These are phyloP conservation scores for Andrena minutula DNA, from an alignment of 2,888 invertebrate genomes.

Conservation along the genomic window DNA sequence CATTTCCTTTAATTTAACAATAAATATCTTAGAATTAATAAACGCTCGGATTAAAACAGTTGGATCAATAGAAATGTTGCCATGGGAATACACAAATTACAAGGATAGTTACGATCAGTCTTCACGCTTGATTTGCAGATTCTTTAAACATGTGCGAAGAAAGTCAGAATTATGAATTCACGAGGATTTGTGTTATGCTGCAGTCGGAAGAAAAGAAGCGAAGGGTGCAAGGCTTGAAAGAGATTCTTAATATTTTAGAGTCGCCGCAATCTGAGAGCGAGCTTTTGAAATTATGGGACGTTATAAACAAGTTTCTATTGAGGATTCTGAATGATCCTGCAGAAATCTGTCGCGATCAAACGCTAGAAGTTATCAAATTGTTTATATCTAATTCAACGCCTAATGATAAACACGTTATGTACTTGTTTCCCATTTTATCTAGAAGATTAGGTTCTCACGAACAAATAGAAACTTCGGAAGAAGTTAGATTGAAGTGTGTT, in stretches of 20 bases:
- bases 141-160: conserved; percentile 45
- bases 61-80: conserved; percentile 53
- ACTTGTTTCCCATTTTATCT: conserved; percentile 91
- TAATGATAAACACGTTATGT: conserved; percentile 91
- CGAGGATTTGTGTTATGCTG: conserved; percentile 78
- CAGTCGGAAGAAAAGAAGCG: conserved; percentile 88
- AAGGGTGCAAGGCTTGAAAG: conserved; percentile 87
- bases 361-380: conserved; percentile 86
- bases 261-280: conserved; percentile 85
- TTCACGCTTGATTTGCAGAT: conserved; percentile 31
- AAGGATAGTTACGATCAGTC: conserved; percentile 3
- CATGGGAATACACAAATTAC: conserved; percentile 51
- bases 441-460: conserved; percentile 93
- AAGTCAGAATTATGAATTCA: conserved; percentile 41
- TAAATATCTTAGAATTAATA: neutral
- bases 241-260: conserved; percentile 86
- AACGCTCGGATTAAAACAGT: neutral
- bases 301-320: conserved; percentile 84
- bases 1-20: conserved; percentile 4
- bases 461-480: conserved; percentile 91
- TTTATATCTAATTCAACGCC: conserved; percentile 87
- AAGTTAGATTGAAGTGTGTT: conserved; percentile 91
- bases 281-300: conserved; percentile 84
- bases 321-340: conserved; percentile 87
- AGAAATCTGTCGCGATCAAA: conserved; percentile 88